Percentiles rank a stretch among this genome's conserved stretches.
phyloP scores from a whole-genome alignment of 2,888 invertebrate genomes.

The Osedax frankpressi region DNA sequence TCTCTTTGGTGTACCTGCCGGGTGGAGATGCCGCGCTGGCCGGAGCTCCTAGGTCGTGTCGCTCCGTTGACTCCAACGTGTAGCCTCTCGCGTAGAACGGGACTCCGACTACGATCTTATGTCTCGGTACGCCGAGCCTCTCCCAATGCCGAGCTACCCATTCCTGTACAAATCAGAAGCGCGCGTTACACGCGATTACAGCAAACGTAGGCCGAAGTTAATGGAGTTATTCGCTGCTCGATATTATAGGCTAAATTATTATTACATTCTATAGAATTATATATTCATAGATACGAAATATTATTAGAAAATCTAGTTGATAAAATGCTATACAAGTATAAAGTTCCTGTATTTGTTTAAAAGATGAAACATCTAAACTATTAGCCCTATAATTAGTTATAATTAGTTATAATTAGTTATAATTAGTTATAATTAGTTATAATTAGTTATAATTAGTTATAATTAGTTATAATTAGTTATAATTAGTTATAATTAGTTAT shows the following conservation, averaged over 20 bases:
- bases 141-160: conserved; percentile 6
- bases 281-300: too few species aligned
- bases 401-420: too few species aligned
- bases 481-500: too few species aligned
- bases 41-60: conserved; percentile 1
- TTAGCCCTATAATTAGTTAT: too few species aligned
- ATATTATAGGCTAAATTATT: background rate
- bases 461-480: too few species aligned
- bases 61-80: background rate
- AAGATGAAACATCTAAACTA: too few species aligned
- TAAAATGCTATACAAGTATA: too few species aligned
- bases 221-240: background rate
- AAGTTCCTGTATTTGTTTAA: too few species aligned
- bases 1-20: conserved; percentile 2
- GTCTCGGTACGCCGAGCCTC: background rate
- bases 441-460: too few species aligned
- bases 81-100: conserved; percentile 9
- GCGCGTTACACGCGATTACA: background rate
- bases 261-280: too few species aligned
- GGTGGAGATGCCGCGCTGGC: background rate
- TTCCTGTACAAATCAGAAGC: background rate
- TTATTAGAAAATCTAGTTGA: too few species aligned
- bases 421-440: too few species aligned
- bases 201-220: background rate
- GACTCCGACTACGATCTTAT: conserved; percentile 1